phyloP scores from a whole-genome alignment of 2,113 vertebrate genomes.

The Podarcis muralis region DNA sequence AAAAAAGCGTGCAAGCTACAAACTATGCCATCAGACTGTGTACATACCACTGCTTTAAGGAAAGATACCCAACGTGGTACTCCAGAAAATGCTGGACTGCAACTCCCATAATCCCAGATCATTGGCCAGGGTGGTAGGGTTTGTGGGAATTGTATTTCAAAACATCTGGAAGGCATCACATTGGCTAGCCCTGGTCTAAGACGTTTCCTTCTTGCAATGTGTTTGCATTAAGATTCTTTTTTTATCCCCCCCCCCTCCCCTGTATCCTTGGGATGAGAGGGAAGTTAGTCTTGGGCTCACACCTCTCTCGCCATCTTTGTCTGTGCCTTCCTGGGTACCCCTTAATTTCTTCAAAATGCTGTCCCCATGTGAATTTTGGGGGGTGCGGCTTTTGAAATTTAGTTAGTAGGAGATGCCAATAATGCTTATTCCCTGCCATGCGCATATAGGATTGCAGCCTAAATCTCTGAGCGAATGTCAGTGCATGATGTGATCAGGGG shows the following conservation, averaged over 20 bases:
- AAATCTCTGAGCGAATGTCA: background rate
- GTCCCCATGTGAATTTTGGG: background rate
- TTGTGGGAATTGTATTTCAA: too few relatives aligned
- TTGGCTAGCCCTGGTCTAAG: too few relatives aligned
- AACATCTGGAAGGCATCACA: too few relatives aligned
- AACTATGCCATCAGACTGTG: background rate
- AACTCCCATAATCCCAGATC: too few relatives aligned
- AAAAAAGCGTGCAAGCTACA: constrained; percentile 13
- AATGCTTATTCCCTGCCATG: background rate
- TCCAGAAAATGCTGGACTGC: too few relatives aligned
- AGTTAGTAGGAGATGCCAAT: background rate
- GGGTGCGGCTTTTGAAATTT: background rate
- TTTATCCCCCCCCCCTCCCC: too few relatives aligned
- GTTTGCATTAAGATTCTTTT: too few relatives aligned
- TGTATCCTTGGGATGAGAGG: background rate
- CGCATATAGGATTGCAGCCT: background rate
- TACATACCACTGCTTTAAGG: background rate
- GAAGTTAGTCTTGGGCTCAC: background rate
- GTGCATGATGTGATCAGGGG: too few relatives aligned
- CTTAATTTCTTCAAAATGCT: background rate
- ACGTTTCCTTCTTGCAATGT: too few relatives aligned
- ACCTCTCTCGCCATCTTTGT: too few relatives aligned
- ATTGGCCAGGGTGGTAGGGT: too few relatives aligned
- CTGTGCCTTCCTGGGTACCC: background rate
- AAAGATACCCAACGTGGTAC: too few relatives aligned